phyloP scores from a whole-genome alignment of 2,797 vertebrate species.

The Tolypeutes matacus region DNA sequence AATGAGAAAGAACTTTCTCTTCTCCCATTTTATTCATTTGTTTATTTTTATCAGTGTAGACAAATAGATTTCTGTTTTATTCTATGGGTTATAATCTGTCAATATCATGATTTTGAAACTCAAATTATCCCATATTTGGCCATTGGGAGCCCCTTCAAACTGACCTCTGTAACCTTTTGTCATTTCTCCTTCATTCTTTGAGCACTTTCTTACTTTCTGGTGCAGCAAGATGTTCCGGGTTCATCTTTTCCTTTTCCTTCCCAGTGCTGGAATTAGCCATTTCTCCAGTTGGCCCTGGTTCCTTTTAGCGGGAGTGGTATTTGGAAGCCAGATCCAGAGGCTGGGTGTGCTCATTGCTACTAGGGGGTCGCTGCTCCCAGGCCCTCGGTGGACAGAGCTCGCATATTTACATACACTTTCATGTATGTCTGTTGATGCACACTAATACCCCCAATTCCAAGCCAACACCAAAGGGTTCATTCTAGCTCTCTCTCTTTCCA shows the following conservation, averaged over 20 bases:
- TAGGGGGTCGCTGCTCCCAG: background rate
- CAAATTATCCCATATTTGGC: background rate
- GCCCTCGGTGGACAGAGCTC: background rate
- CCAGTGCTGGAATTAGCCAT: background rate
- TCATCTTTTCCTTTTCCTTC: background rate
- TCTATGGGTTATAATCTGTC: background rate
- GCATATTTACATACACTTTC: background rate
- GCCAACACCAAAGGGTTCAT: background rate
- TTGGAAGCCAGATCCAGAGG: background rate
- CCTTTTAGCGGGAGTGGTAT: background rate
- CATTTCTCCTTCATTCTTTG: background rate
- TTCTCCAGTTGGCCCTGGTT: background rate
- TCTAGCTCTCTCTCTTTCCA: background rate
- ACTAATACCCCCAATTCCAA: background rate
- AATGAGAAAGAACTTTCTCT: background rate
- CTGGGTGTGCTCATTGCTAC: background rate
- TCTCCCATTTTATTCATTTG: conserved; percentile 14
- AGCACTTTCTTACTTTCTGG: background rate
- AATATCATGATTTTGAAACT: conserved; percentile 41
- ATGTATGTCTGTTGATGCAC: background rate
- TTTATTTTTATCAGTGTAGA: background rate
- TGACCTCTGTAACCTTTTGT: background rate
- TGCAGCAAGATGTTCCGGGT: background rate
- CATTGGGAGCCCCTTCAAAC: background rate
- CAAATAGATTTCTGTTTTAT: conserved; percentile 3